These are phyloP conservation scores for Lates japonicus DNA, from an alignment of 2,797 vertebrate species.

Conservation along the genomic window DNA sequence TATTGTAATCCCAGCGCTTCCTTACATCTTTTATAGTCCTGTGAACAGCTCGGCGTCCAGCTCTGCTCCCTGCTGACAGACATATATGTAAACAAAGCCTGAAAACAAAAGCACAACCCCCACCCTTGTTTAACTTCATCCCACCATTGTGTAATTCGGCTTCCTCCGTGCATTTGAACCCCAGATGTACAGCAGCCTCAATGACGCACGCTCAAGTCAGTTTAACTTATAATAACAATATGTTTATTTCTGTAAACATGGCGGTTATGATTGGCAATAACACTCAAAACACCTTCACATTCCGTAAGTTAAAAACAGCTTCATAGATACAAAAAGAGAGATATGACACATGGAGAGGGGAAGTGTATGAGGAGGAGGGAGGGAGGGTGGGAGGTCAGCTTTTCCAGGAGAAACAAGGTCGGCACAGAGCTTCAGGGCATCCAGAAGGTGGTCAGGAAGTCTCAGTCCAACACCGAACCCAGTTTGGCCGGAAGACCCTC, in stretches of 20 bases:
- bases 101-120: constrained; percentile 53
- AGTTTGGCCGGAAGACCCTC: constrained; percentile 93
- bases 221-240: constrained; percentile 66
- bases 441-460: constrained; percentile 12
- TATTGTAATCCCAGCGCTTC: constrained; percentile 48
- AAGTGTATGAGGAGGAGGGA: not conserved
- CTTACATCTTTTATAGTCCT: constrained; percentile 53
- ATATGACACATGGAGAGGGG: not conserved
- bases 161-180: constrained; percentile 40
- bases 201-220: constrained; percentile 33
- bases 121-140: constrained; percentile 19
- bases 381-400: constrained; percentile 21
- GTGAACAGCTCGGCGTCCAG: constrained; percentile 36
- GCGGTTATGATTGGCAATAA: constrained; percentile 70
- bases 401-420: constrained; percentile 36
- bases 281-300: constrained; percentile 77
- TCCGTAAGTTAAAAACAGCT: constrained; percentile 74
- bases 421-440: constrained; percentile 22
- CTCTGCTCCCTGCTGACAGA: constrained; percentile 61
- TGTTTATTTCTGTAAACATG: constrained; percentile 81
- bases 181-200: constrained; percentile 1
- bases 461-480: constrained; percentile 93
- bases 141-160: constrained; percentile 33
- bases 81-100: constrained; percentile 60
- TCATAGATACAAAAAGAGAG: constrained; percentile 64